Evolutionary conservation across 2,113 vertebrate genomes (phyloP).

Genomic region (Corythoichthys intestinalis): DNA sequence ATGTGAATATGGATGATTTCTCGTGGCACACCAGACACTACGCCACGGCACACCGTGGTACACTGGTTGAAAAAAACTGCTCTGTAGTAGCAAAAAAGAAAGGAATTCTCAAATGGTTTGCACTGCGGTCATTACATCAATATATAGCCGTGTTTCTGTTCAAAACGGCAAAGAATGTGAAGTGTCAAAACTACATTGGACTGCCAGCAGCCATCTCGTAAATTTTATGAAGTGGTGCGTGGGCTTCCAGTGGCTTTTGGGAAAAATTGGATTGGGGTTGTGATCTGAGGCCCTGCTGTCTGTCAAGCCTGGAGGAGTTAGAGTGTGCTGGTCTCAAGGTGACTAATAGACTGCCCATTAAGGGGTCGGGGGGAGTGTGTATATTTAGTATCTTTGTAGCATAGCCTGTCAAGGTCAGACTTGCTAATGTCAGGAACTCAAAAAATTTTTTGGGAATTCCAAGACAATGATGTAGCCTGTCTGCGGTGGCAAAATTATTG

Average conservation of each 20-base stretch:
- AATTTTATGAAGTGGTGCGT: conserved; percentile 42
- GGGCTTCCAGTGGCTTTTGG: conserved; percentile 26
- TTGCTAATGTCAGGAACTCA: conserved; percentile 11
- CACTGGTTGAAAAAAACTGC: too few species aligned
- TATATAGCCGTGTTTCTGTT: neutral
- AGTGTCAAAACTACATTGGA: conserved; percentile 23
- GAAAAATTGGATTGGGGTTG: conserved; percentile 58
- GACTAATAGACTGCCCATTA: conserved; percentile 36
- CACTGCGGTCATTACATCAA: conserved; percentile 38
- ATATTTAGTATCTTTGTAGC: conserved; percentile 1
- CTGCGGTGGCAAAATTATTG: too few species aligned
- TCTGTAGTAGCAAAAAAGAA: too few species aligned
- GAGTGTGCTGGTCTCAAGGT: conserved; percentile 27
- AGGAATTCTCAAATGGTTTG: conserved; percentile 21
- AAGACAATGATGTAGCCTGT: too few species aligned
- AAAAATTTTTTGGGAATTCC: neutral
- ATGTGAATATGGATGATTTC: too few species aligned
- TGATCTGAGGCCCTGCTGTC: conserved; percentile 30
- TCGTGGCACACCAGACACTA: too few species aligned
- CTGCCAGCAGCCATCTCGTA: conserved; percentile 33
- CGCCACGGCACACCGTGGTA: too few species aligned
- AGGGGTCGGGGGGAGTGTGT: conserved; percentile 3
- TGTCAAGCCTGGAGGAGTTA: conserved; percentile 27
- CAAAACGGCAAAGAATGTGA: conserved; percentile 18
- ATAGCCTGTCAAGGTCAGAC: conserved; percentile 10